Evolutionary conservation across 2,797 vertebrate species (phyloP), one percentile per base, ranked within the genome.

Genomic region (Notoglanidium macrostoma): DNA sequence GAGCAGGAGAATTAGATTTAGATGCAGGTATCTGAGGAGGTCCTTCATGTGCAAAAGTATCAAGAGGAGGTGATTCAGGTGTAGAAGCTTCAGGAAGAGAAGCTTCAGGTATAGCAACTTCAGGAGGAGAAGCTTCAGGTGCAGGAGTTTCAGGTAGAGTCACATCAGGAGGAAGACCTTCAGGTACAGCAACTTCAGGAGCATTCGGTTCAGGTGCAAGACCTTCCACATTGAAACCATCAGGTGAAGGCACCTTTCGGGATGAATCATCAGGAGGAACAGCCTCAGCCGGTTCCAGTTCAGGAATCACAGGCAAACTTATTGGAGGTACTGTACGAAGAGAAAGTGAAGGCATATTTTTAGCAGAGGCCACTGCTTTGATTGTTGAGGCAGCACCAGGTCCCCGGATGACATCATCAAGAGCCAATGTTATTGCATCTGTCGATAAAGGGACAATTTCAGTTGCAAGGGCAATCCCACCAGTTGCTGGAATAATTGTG

Each of bases 281-380:
- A 73, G 17, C 35, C 59, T 84, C 85, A n/a, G 78, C 29, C 49
- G 57, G 49, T 76, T 89, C 80, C 55, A 61, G 76, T 77, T 84
- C 40, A 46, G 78, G 70, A 55, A 32, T 84, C 70, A 81, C 49
- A 35, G 80, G 74, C 29, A 59, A 51, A 17, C 57, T 32, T n/a
- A 21, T 57, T 84, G 83, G 73, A 82, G 86, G 87, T 80, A 44
- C 78, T 70, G 87, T 77, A 74, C 86, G 90, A 26, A 85, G 87
- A 73, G 86, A 63, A 70, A 91, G 85, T 72, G 91, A 90, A 17
- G 78, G 87, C 59, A 91, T 91, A 77, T 92, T 91, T 65, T 92
- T 88, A 44, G 88, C 91, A 40, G 70, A 54, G 32, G 84, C 79
- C 51, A 90, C 46, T 26, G 35, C 17, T 73, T 46, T 35, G 76